Conservation (phyloP, 1,140 invertebrate genomes). For the Diachasma alloeum region DNA sequence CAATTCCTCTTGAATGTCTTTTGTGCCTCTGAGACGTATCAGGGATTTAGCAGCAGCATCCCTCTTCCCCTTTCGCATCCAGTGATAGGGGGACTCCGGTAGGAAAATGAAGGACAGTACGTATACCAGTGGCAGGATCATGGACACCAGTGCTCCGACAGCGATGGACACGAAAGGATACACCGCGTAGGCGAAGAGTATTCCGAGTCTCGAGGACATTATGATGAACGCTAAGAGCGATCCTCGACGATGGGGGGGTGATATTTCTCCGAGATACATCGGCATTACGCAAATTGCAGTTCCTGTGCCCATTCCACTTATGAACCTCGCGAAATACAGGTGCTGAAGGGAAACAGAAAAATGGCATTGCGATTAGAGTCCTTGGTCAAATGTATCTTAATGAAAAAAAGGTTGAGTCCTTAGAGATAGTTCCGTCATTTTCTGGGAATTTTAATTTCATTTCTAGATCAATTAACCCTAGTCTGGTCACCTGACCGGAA, state of each 20-base stretch:
- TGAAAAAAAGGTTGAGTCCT: no score
- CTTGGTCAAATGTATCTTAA: neutral
- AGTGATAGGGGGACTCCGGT: constrained; percentile 79
- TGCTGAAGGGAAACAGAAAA: constrained; percentile 25
- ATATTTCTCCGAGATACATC: constrained; percentile 72
- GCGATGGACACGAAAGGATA: constrained; percentile 69
- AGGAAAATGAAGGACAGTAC: constrained; percentile 70
- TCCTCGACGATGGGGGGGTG: constrained; percentile 72
- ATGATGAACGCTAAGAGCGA: constrained; percentile 71
- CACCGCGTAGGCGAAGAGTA: constrained; percentile 71
- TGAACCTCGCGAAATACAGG: constrained; percentile 42
- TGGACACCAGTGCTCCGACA: constrained; percentile 65
- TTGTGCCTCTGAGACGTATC: constrained; percentile 66
- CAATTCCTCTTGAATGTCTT: constrained; percentile 69
- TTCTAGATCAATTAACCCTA: no score
- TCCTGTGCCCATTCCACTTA: constrained; percentile 71
- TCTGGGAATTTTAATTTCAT: no score
- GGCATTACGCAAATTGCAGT: constrained; percentile 69
- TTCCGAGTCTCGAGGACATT: constrained; percentile 66
- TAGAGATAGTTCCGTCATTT: no score
- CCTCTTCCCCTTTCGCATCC: constrained; percentile 65
- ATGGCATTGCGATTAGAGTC: no score
- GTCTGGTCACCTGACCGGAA: no score
- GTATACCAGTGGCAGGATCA: constrained; percentile 66
- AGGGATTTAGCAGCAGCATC: constrained; percentile 69